Percentiles rank a stretch among this genome's conserved stretches.
phyloP scores from a whole-genome alignment of 2,113 vertebrate species.

The Nyctereutes procyonoides region DNA sequence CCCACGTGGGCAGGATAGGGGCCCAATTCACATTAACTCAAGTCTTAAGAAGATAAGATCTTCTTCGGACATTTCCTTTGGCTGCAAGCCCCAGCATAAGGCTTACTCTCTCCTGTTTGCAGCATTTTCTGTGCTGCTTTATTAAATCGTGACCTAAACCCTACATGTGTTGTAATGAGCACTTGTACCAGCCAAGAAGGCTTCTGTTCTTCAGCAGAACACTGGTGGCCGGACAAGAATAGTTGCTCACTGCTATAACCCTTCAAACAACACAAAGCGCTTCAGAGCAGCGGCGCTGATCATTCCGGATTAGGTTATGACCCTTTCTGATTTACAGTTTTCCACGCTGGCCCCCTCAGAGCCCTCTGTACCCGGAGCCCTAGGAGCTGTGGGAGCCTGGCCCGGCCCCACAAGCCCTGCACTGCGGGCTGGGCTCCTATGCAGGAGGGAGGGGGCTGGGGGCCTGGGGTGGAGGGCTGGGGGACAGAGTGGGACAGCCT shows the following conservation, averaged over 20 bases:
- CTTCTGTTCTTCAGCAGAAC: not conserved
- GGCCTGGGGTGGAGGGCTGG: not conserved
- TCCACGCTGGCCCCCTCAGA: not conserved
- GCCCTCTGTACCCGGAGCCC: not conserved
- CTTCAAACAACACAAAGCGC: not conserved
- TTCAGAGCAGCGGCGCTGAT: not conserved
- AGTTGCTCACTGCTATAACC: not conserved
- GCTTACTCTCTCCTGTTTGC: not conserved
- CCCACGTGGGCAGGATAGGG: not conserved
- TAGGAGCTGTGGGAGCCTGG: not conserved
- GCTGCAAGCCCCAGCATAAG: not conserved
- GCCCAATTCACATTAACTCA: not conserved
- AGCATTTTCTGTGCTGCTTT: not conserved
- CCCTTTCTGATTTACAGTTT: constrained; percentile 54
- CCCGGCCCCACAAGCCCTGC: not conserved
- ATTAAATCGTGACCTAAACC: constrained; percentile 66
- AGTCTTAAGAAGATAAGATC: not conserved
- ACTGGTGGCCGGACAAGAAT: not conserved
- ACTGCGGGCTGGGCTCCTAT: not conserved
- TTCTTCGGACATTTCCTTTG: not conserved
- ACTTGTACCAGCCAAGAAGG: not conserved
- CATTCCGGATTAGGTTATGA: not conserved
- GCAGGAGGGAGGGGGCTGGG: not conserved
- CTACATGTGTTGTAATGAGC: constrained; percentile 35
- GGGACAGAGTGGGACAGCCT: not conserved